These are phyloP conservation scores for Pyxicephalus adspersus DNA, from an alignment of 2,113 vertebrate species.

Conservation along the genomic window DNA sequence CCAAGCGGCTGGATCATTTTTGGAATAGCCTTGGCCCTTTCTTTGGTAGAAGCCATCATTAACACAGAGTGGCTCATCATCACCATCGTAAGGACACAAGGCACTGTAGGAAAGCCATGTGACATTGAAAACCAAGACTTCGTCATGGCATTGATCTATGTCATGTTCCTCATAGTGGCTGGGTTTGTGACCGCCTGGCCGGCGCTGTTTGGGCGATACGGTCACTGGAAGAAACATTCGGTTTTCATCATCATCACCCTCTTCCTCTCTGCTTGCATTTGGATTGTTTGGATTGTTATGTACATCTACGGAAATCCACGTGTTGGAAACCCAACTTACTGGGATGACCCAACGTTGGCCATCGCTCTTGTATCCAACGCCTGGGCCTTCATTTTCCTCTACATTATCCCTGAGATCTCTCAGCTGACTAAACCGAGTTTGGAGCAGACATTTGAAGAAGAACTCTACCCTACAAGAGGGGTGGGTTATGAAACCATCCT, in stretches of 20 bases:
- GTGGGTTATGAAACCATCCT: slow-evolving; percentile 92
- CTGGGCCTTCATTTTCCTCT: slow-evolving; percentile 83
- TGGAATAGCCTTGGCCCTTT: slow-evolving; percentile 73
- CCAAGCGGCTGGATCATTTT: slow-evolving; percentile 78
- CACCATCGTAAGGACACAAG: slow-evolving; percentile 75
- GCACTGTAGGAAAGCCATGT: slow-evolving; percentile 66
- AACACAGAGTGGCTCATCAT: slow-evolving; percentile 94
- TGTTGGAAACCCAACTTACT: slow-evolving; percentile 59
- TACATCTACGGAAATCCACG: slow-evolving; percentile 82
- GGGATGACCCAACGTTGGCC: slow-evolving; percentile 91
- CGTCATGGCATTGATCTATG: slow-evolving; percentile 90
- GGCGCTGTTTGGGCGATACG: slow-evolving; percentile 73
- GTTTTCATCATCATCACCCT: slow-evolving; percentile 76
- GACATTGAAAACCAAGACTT: slow-evolving; percentile 84
- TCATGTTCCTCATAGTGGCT: slow-evolving; percentile 82
- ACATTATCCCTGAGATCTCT: slow-evolving; percentile 84
- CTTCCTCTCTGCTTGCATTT: slow-evolving; percentile 79
- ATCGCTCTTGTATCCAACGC: slow-evolving; percentile 87
- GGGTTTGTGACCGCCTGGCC: slow-evolving; percentile 71
- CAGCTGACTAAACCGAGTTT: slow-evolving; percentile 69
- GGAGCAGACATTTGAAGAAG: slow-evolving; percentile 66
- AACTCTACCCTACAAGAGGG: slow-evolving; percentile 74
- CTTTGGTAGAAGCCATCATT: slow-evolving; percentile 89
- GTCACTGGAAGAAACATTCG: slow-evolving; percentile 78
- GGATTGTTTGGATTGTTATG: slow-evolving; percentile 91